Base-by-base conservation (phyloP, 1,140 invertebrate species). In the Drosophila littoralis region DNA sequence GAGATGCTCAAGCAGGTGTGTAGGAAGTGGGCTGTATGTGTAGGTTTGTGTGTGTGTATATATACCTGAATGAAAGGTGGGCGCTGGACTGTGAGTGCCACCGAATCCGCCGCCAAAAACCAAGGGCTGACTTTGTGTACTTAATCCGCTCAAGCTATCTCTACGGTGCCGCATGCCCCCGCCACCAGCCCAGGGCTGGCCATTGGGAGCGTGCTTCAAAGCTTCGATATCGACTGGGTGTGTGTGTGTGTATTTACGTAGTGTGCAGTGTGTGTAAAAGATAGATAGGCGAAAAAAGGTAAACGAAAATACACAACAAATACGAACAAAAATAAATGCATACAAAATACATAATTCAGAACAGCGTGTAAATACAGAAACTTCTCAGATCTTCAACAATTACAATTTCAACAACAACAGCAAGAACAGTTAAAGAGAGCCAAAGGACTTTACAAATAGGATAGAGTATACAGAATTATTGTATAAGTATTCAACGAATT, bases 61-160 rank as follows among this genome's bases (percentile, higher is more conserved):
- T 72, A 45, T 92, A 92, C 92, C 92, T 92, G 92, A 92, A 80
- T 92, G 91, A 79, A 80, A 92, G 57, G 92, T 92, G 75, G 91
- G 91, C 79, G 92, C 92, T 69, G 92, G 92, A 78, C 91, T 92
- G 71, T 92, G 91, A 7, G 90, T 91, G 59, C 92, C 83, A 79
- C 91, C 83, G 75, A 92, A 77, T 79, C 80, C 81, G 76, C 91
- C 89, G 83, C 91, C 91, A 83, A 91, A 90, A 59, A 90, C 69
- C 81, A 92, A 54, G 33, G 92, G 92, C 65, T 92, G 91, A 79
- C 92, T 92, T 77, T 92, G 91, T 77, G 92, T 92, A 79, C 92
- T 92, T 71, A 92, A 80, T 81, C 91, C 92, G 79, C 92, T 92
- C 77, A 92, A 89, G 88, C 92, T 92, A 92, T 92, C 92, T 92